A percentile compares a stretch with the other conserved stretches of the same genome.
Evolutionary conservation across 2,113 vertebrate species (phyloP).

Genomic region (Pungitius pungitius): DNA sequence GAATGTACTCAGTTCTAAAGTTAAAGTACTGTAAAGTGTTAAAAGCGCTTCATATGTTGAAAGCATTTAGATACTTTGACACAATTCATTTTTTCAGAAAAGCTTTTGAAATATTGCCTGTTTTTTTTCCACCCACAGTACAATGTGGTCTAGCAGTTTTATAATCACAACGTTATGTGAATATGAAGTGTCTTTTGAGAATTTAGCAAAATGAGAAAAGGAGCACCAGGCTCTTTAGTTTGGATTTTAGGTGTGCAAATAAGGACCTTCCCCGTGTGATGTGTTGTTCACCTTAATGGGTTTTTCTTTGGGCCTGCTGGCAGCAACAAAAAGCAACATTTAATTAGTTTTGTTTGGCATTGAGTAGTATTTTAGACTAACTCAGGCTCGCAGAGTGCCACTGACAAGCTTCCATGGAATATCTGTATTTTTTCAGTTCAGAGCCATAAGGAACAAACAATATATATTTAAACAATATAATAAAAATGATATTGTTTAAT

Average conservation of each 20-base stretch:
- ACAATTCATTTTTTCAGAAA: slow-evolving; percentile 21
- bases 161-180: background rate
- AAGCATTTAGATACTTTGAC: slow-evolving; percentile 16
- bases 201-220: slow-evolving; percentile 1
- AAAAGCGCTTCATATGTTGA: slow-evolving; percentile 25
- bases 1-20: slow-evolving; percentile 19
- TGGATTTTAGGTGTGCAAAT: slow-evolving; percentile 16
- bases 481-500: too few relatives aligned
- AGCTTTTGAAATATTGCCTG: slow-evolving; percentile 18
- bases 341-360: slow-evolving; percentile 65
- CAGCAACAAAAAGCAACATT: slow-evolving; percentile 61
- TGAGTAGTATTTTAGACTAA: slow-evolving; percentile 43
- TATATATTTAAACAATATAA: background rate
- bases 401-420: slow-evolving; percentile 55
- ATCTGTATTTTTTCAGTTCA: slow-evolving; percentile 46
- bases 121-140: slow-evolving; percentile 12
- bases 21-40: slow-evolving; percentile 18
- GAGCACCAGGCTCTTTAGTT: slow-evolving; percentile 4
- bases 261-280: slow-evolving; percentile 29
- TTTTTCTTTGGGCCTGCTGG: slow-evolving; percentile 46
- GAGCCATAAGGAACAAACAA: slow-evolving; percentile 12
- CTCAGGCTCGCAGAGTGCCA: slow-evolving; percentile 38
- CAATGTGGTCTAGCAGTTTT: background rate
- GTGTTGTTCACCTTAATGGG: slow-evolving; percentile 46
- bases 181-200: slow-evolving; percentile 12